Evolutionary conservation across 2,888 invertebrate species (phyloP).

Genomic region (Catonia carolina): DNA sequence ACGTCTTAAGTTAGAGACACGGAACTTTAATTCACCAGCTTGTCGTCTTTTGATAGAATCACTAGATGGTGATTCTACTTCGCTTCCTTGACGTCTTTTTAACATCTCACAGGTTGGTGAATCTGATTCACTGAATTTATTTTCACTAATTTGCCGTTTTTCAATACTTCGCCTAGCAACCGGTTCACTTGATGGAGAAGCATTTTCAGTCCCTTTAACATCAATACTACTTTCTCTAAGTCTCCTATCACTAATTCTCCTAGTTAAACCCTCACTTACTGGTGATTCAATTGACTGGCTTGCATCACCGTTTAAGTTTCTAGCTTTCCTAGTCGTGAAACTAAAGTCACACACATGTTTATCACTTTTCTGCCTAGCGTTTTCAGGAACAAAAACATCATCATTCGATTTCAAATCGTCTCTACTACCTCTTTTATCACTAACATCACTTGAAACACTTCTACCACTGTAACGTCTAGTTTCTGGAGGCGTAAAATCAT

Average conservation of each 20-base stretch:
- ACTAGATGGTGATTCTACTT: constrained; percentile 3
- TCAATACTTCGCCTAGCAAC: not conserved
- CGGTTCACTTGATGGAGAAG: not conserved
- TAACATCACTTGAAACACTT: constrained; percentile 37
- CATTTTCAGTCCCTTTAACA: too few species aligned
- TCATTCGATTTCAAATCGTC: constrained; percentile 30
- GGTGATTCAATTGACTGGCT: not conserved
- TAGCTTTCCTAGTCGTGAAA: not conserved
- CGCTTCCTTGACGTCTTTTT: not conserved
- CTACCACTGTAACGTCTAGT: constrained; percentile 37
- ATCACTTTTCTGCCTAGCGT: constrained; percentile 23
- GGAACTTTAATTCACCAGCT: constrained; percentile 24
- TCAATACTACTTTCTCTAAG: not conserved
- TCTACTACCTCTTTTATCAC: constrained; percentile 32
- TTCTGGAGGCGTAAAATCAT: constrained; percentile 55
- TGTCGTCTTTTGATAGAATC: constrained; percentile 5
- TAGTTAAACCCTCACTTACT: not conserved
- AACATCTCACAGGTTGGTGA: constrained; percentile 10
- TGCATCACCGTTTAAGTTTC: not conserved
- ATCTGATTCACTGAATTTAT: not conserved
- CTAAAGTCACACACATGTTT: constrained; percentile 24
- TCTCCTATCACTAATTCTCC: not conserved
- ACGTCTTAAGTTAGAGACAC: constrained; percentile 25
- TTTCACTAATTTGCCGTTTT: not conserved
- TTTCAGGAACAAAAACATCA: constrained; percentile 30